Base-by-base conservation (phyloP, 2,113 vertebrate genomes). In the Hepsetus odoe region DNA sequence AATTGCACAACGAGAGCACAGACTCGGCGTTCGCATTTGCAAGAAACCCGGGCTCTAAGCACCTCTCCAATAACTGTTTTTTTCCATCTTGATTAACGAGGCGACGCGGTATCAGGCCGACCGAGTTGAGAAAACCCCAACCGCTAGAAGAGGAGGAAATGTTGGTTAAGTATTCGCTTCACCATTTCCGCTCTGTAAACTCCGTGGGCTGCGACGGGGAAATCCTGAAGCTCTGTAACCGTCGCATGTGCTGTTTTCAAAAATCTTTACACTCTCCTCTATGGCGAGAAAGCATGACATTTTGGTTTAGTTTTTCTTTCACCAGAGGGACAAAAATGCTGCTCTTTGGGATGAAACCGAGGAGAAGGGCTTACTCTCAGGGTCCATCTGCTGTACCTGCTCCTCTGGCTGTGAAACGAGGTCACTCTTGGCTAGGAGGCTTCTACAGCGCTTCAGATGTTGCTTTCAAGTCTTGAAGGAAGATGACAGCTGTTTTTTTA, bases 141-240 rank as follows among this genome's bases (percentile, higher is more conserved):
- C 83, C 70, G 66, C 77, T 68, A 76, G 72, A 73, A 80, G 66
- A 85, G 79, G 77, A 86, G 84, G 84, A 87, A 87, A 84, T 66
- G 76, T 80, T 83, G 86, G 84, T 87, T 71, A 82, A 84, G 84
- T 85, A 75, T 81, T 82, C 72, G 80, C 82, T 78, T 79, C 83
- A 85, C 79, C 75, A 85, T 77, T 88, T 88, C 86, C 86, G 85
- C 80, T 84, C 83, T 88, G 86, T 88, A 88, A 86, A 86, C 82
- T 86, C 86, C 86, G 83, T 79, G 82, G 86, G 69, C 76, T 83
- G 70, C 65, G 67, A 72, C 70, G 86, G 85, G 86, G 85, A 88
- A 88, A 83, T 86, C 83, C 85, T 86, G 72, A 81, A 59, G 58
- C 26, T 49, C 12, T 38, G 2, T 44, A 84, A 72, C 66, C 9